Evolutionary conservation across 2,113 vertebrate genomes (phyloP), one percentile per base, ranked within the genome.

Genomic region (Parus major): DNA sequence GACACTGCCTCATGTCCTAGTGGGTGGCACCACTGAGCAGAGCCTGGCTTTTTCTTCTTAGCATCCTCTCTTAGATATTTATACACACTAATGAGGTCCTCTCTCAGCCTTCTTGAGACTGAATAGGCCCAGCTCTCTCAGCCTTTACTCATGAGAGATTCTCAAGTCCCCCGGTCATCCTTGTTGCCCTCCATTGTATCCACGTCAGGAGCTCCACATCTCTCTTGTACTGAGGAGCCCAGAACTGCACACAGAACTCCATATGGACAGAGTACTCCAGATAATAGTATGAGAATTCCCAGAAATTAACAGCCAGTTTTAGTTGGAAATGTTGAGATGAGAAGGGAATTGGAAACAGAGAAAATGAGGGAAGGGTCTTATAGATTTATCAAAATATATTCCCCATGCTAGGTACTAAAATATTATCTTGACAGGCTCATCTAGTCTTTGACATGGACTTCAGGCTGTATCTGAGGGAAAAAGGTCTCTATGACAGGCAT

Each of bases 111-210:
- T 29, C 69, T 60, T 3, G 0, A 31, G n/a, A 20, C 24, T 75
- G n/a, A 68, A 22, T 20, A 60, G 24, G 11, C n/a, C 39, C 41
- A 53, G 2, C 6, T 60, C 16, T 7, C 61, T 35, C 69, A 75
- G n/a, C 24, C 33, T 39, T 46, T 46, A 11, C 20, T 29, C 11
- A 21, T n/a, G 23, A 52, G 17, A 29, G 28, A n/a, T 66, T 31
- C 33, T 73, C 15, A 11, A 46, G 9, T 44, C 42, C 4, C 23
- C 11, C 39, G n/a, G 0, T 22, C 11, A 53, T 39, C 21, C 39
- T n/a, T 25, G 5, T n/a, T 23, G 0, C 7, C 24, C 16, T 47
- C 29, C 46, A 25, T 0, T 60, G 11, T 18, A 22, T 9, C 29
- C n/a, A 18, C 20, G 31, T 23, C 23, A n/a, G 29, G 28, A 60